These are phyloP conservation scores for Chrysogorgia sp. DNA, from an alignment of 92 coral and sea anemone genomes.

Conservation along the genomic window DNA sequence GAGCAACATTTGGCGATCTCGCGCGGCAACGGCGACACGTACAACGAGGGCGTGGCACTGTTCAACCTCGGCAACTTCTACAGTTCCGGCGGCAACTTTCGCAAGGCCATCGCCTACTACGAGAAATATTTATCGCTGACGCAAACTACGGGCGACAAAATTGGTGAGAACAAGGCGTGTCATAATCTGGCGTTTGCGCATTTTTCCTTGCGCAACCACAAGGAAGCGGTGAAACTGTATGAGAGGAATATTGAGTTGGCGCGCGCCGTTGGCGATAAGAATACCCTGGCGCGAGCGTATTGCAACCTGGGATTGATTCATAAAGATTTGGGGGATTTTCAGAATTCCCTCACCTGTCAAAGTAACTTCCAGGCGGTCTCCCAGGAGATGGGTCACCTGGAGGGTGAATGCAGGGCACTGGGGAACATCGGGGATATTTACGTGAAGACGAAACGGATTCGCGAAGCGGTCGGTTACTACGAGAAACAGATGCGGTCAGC, in stretches of 20 bases:
- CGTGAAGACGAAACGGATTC: conserved; percentile 68
- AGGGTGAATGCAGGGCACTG: conserved; percentile 82
- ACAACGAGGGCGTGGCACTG: conserved; percentile 86
- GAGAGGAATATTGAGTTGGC: conserved; percentile 91
- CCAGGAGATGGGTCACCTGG: conserved; percentile 65
- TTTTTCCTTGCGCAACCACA: conserved; percentile 84
- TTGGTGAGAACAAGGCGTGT: conserved; percentile 91
- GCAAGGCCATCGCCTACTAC: conserved; percentile 80
- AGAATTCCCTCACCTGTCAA: conserved; percentile 79
- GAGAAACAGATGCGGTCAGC: conserved; percentile 86
- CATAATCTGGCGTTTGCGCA: conserved; percentile 96
- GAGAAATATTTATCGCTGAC: conserved; percentile 75
- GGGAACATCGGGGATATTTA: conserved; percentile 93
- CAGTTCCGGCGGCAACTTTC: conserved; percentile 92
- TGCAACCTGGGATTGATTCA: conserved; percentile 92
- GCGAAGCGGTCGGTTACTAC: conserved; percentile 79
- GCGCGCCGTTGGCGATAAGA: conserved; percentile 73
- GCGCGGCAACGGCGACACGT: conserved; percentile 73
- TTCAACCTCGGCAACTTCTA: conserved; percentile 92
- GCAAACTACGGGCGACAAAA: conserved; percentile 69
- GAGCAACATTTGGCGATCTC: conserved; percentile 89
- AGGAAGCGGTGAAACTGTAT: conserved; percentile 78
- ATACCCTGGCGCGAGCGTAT: conserved; percentile 80
- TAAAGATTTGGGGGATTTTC: conserved; percentile 81
- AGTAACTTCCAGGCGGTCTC: conserved; percentile 76